Evolutionary conservation across 2,888 invertebrate genomes (phyloP), one percentile per base, ranked within the genome.

Genomic region (Xanthorhoe spadicearia): DNA sequence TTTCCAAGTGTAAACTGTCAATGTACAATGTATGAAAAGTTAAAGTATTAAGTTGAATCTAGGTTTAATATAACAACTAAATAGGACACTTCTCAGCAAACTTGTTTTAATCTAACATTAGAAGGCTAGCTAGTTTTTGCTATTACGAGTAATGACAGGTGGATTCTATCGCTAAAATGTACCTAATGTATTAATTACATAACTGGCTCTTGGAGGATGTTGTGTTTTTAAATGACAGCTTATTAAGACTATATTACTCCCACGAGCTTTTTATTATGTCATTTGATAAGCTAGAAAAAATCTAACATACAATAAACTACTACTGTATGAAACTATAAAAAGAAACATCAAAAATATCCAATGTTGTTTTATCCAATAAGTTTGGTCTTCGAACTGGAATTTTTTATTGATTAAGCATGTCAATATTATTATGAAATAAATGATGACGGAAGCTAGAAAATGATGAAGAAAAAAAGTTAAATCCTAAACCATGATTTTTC

Each of bases 121-220:
- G 50, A 59, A 70, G 70, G 69, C 65, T 19, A 64, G 60, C 66
- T 56, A 68, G 63, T 71, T 71, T 71, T 73, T 71, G 66, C 59
- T 52, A 65, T 61, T 60, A 51, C 46, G 57, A 66, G 48, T 38
- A 63, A 59, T 57, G 68, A 61, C 65, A 67, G 55, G 59, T 69
- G 68, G 68, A 69, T 61, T 57, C 58, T 48, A 10, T 43, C 9
- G 9, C 38, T 43, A 13, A 43, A 43, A 43, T 13, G 52, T 68
- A 59, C 51, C 62, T 68, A 67, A 73, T 66, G 49, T 68, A 68
- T 71, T 68, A 68, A 69, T 71, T 67, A 70, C 70, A 58, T 67
- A 71, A 68, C 69, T 58, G 50, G 58, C 69, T 66, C 51, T 56
- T 60, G 54, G 59, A 67, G 62, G 66, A 68, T 69, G 58, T 69